Conservation (phyloP, 2,113 vertebrate genomes). For the Epinephelus moara region DNA sequence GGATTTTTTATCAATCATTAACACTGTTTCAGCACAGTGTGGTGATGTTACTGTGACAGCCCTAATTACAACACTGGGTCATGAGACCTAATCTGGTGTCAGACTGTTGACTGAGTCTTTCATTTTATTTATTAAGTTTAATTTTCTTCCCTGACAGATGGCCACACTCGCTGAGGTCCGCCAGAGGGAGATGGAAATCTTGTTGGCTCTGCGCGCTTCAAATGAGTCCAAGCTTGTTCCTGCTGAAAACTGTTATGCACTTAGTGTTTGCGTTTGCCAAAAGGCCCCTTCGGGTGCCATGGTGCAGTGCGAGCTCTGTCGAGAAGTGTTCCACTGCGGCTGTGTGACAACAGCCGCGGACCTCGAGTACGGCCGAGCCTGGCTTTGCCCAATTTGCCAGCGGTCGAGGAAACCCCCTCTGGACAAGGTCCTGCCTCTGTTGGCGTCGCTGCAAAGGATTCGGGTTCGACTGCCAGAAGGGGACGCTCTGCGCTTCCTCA, state of each 20-base stretch:
- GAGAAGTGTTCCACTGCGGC: constrained; percentile 90
- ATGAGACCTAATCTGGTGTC: not conserved
- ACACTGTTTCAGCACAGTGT: not conserved
- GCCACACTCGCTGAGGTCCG: constrained; percentile 92
- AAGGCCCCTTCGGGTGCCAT: constrained; percentile 90
- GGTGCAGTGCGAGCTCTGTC: constrained; percentile 97
- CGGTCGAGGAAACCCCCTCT: constrained; percentile 93
- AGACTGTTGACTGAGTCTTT: not conserved
- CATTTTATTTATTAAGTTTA: not conserved
- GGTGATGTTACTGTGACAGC: not conserved
- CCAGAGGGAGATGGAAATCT: constrained; percentile 91
- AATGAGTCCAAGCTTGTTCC: constrained; percentile 90
- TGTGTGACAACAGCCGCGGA: constrained; percentile 82
- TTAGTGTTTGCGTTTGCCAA: constrained; percentile 92
- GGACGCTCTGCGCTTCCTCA: constrained; percentile 94
- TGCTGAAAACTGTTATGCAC: constrained; percentile 79
- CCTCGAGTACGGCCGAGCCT: constrained; percentile 82
- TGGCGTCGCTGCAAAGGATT: constrained; percentile 95
- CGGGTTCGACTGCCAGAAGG: constrained; percentile 95
- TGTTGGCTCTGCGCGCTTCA: constrained; percentile 87
- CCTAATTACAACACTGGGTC: not conserved
- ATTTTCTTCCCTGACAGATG: constrained; percentile 85
- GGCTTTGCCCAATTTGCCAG: constrained; percentile 94
- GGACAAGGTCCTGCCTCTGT: constrained; percentile 92
- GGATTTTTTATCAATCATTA: not conserved